These are phyloP conservation scores for Aldrovandia affinis DNA, from an alignment of 2,797 vertebrate genomes.

Conservation along the genomic window DNA sequence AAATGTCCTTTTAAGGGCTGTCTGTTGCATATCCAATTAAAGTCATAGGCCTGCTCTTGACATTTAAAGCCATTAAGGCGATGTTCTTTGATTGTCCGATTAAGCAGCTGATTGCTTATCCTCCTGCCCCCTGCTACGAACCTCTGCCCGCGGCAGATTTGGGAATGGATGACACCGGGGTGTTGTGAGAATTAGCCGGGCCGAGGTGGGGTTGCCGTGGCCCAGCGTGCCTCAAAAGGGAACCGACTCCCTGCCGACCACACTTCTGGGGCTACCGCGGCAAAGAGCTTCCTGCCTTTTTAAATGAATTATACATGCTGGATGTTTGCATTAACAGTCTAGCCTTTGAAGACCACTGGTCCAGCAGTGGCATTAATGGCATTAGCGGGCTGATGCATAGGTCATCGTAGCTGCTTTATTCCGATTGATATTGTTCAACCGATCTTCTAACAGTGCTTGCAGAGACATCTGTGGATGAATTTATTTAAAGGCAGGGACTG, in stretches of 20 bases:
- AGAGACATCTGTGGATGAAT: neutral
- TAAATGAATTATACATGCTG: constrained; percentile 10
- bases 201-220: neutral
- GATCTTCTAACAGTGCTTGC: neutral
- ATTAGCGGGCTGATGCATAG: constrained; percentile 11
- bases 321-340: constrained; percentile 21
- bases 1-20: constrained; percentile 19
- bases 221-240: neutral
- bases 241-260: neutral
- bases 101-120: constrained; percentile 12
- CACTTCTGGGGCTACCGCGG: neutral
- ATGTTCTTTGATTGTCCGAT: constrained; percentile 32
- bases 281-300: constrained; percentile 10
- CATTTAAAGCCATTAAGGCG: constrained; percentile 28
- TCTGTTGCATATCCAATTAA: constrained; percentile 20
- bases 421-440: constrained; percentile 3
- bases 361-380: neutral
- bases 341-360: neutral
- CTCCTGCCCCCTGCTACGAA: neutral
- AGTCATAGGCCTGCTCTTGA: constrained; percentile 18
- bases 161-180: neutral
- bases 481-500: neutral
- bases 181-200: constrained; percentile 7
- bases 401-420: neutral
- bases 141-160: constrained; percentile 15